Conservation (phyloP, 2,113 vertebrate species). For the Nothoprocta pentlandii region DNA sequence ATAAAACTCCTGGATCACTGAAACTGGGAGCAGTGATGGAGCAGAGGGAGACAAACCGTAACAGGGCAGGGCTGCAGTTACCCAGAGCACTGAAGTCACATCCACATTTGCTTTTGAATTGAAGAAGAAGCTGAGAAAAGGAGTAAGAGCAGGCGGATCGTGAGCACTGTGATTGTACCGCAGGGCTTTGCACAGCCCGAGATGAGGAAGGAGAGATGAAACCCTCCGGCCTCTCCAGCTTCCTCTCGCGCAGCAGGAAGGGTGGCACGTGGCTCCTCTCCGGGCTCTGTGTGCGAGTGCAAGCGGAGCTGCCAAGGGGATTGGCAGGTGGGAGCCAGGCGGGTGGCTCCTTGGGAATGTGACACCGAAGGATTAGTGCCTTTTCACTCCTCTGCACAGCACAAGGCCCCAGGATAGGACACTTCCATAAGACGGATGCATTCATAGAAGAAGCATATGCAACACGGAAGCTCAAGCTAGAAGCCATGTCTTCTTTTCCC, state of each 20-base stretch:
- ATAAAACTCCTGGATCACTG: neutral
- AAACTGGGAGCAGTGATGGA: neutral
- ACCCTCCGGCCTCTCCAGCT: neutral
- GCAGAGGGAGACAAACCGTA: neutral
- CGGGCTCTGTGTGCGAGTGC: fast-evolving
- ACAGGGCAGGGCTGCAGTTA: neutral
- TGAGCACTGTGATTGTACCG: neutral
- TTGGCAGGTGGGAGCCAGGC: neutral
- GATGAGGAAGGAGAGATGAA: neutral
- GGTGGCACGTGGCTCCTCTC: neutral
- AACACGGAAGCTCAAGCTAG: neutral
- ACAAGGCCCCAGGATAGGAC: neutral
- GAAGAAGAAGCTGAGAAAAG: neutral
- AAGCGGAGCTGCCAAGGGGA: neutral
- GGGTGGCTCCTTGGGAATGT: neutral
- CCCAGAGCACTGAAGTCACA: neutral
- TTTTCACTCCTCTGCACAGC: neutral
- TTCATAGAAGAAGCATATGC: neutral
- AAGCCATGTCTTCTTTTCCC: neutral
- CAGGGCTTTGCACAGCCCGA: neutral
- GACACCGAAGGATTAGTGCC: neutral
- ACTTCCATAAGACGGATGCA: neutral
- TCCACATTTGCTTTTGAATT: neutral
- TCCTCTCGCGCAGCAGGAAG: neutral
- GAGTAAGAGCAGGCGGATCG: neutral